phyloP scores from a whole-genome alignment of 92 coral and sea anemone genomes.

The Metridium senile region DNA sequence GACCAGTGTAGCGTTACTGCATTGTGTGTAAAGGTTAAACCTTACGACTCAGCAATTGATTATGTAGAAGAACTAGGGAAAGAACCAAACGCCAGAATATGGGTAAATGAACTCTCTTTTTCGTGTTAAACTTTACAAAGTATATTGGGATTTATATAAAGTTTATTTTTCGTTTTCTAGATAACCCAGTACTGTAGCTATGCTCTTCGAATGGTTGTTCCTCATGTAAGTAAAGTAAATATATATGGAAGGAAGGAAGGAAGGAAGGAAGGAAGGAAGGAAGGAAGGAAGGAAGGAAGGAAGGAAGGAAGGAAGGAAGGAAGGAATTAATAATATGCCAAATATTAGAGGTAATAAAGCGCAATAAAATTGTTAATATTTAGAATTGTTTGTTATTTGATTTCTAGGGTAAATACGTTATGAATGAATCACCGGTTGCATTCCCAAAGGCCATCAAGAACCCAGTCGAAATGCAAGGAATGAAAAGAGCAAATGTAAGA shows the following conservation, averaged over 20 bases:
- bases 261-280: conserved; percentile 3
- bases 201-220: conserved; percentile 75
- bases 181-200: conserved; percentile 71
- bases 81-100: conserved; percentile 49
- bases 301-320: neutral
- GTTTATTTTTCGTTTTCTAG: conserved; percentile 21
- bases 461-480: conserved; percentile 81
- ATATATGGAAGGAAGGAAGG: neutral
- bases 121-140: neutral
- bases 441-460: conserved; percentile 90
- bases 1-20: conserved; percentile 26
- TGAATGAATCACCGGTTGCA: conserved; percentile 82
- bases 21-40: conserved; percentile 60
- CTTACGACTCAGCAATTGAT: conserved; percentile 51
- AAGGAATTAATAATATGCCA: neutral
- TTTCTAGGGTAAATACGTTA: conserved; percentile 36
- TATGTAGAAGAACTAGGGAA: conserved; percentile 47
- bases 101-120: conserved; percentile 55
- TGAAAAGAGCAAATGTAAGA: conserved; percentile 94
- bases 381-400: too few relatives aligned
- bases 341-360: neutral
- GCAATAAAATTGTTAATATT: too few relatives aligned
- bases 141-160: neutral
- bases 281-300: neutral
- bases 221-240: conserved; percentile 51